Base-by-base conservation (phyloP, 2,888 invertebrate species). In the Rhimphoctona megacephalus region DNA sequence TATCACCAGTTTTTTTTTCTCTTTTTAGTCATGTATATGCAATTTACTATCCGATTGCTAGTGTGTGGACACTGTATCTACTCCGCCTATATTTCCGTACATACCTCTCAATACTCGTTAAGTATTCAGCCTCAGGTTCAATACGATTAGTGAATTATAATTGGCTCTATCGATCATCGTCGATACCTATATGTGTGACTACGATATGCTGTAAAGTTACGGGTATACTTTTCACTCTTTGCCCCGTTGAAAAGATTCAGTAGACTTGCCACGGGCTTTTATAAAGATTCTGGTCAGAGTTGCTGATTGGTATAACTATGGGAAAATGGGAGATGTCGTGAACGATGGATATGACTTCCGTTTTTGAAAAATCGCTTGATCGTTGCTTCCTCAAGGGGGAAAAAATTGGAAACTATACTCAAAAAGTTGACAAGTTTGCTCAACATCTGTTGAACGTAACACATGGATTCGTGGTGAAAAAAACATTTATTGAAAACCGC, bases 11-110 rank as follows among this genome's bases (percentile, higher is more conserved):
- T 78, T 57, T 36, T 61, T 69, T 66, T 81, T 70, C 49, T 85
- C n/a, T 54, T 17, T 36, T 54, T 67, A 11, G 43, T 43, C 33
- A 6, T 61, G 33, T 57, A 73, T 25, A 36, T 78, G 52, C 89
- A 85, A 87, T 90, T 89, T 87, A 90, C 88, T 89, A 88, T 86
- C 84, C 66, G 57, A 81, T 83, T 61, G 86, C 86, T 49, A 82
- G 81, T 83, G 84, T 78, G 84, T 57, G 85, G 81, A 85, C 77
- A 80, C 83, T 79, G 85, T 80, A 87, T 88, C 73, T 85, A 25
- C 46, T 76, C 73, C 85, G 72, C 69, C 84, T 64, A 36, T 69
- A 57, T 61, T 11, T 25, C 30, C 19, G 33, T 61, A 30, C 30
- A 67, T 74, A 74, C 86, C 69, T 74, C 67, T 86, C 82, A 70